Percentiles rank a stretch among this genome's conserved stretches.
Conservation (phyloP, 1,140 invertebrate genomes). For the Triops longicaudatus region DNA sequence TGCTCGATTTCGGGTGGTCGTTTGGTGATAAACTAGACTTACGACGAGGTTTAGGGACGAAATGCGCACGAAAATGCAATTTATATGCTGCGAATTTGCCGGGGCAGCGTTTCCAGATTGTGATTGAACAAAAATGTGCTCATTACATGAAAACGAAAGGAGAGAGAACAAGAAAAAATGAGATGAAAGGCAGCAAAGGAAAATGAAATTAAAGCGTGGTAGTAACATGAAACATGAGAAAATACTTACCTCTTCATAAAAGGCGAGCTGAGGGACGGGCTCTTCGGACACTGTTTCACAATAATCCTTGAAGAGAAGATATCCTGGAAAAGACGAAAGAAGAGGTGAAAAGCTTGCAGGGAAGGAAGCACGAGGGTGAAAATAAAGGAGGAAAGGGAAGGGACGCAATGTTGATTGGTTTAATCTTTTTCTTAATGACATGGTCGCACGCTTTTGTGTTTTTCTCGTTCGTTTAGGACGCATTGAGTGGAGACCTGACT, state of each 20-base stretch:
- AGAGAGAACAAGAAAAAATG: neutral
- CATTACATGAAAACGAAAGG: neutral
- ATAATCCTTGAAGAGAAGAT: conserved; percentile 98
- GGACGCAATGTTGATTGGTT: conserved; percentile 4
- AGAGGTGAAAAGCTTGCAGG: conserved; percentile 16
- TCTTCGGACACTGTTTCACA: conserved; percentile 95
- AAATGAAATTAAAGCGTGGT: neutral
- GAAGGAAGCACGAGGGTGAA: neutral
- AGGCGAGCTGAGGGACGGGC: conserved; percentile 92
- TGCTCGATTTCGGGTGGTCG: too few species aligned
- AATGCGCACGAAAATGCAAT: too few species aligned
- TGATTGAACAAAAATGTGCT: too few species aligned
- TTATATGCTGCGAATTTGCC: too few species aligned
- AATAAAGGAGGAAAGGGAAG: conserved; percentile 16
- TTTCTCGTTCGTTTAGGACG: neutral
- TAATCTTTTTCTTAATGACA: neutral
- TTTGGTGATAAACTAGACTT: too few species aligned
- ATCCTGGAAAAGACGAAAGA: conserved; percentile 63
- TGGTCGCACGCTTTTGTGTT: neutral
- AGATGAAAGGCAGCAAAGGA: neutral
- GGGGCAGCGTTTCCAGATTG: too few species aligned
- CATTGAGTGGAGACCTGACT: neutral
- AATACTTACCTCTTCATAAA: conserved; percentile 93
- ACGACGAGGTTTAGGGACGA: too few species aligned
- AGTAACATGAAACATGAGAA: neutral